Evolutionary conservation across 2,113 vertebrate genomes (phyloP).

Genomic region (Dunckerocampus dactyliophorus): DNA sequence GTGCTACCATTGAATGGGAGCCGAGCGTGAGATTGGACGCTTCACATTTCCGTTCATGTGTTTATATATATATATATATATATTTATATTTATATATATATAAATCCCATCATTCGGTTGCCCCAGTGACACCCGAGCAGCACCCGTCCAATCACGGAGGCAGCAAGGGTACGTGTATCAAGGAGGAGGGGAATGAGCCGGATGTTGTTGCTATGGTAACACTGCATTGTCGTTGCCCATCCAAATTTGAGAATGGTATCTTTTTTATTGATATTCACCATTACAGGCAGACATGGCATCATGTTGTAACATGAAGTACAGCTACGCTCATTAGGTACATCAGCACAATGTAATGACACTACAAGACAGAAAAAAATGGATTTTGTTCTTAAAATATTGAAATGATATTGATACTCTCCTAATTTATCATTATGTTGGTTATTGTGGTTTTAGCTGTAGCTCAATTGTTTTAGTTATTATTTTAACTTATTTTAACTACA

Average conservation of each 20-base stretch:
- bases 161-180: conserved; percentile 47
- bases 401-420: too few species aligned
- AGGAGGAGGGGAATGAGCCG: conserved; percentile 50
- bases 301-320: neutral
- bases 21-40: conserved; percentile 25
- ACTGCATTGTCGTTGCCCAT: conserved; percentile 28
- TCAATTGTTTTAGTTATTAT: too few species aligned
- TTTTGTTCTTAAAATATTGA: too few species aligned
- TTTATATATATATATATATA: conserved; percentile 19
- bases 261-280: conserved; percentile 15
- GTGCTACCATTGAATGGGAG: conserved; percentile 29
- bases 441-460: too few species aligned
- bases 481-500: too few species aligned
- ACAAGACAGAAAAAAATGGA: too few species aligned
- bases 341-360: neutral
- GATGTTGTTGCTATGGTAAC: conserved; percentile 80
- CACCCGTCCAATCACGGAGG: conserved; percentile 54
- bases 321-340: neutral
- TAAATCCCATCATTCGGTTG: conserved; percentile 62
- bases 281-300: neutral
- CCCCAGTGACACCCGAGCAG: conserved; percentile 55
- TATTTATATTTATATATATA: neutral
- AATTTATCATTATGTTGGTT: too few species aligned
- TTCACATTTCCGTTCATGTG: conserved; percentile 63
- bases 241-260: conserved; percentile 18